Percentiles rank a stretch among this genome's conserved stretches.
phyloP scores from a whole-genome alignment of 2,888 invertebrate genomes.

The Campoplex capitator region DNA sequence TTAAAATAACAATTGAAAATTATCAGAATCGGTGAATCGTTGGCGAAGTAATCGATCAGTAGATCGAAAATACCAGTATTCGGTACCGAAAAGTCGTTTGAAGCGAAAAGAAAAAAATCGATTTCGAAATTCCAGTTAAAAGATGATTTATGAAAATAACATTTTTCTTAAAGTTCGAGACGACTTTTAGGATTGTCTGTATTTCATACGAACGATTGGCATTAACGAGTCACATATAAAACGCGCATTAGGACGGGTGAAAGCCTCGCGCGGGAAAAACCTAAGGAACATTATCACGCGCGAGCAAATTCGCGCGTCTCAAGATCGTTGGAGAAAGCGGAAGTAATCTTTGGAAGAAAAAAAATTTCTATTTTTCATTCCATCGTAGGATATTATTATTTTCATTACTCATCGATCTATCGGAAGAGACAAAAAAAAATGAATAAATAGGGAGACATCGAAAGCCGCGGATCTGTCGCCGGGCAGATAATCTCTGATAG shows the following conservation, averaged over 20 bases:
- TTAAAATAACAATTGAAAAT: not conserved
- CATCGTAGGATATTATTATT: not conserved
- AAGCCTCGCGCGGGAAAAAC: not conserved
- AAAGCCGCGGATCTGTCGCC: conserved; percentile 20
- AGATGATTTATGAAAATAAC: not conserved
- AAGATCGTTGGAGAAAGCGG: conserved; percentile 1
- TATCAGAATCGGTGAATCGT: not conserved
- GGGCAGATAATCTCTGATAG: conserved; percentile 44
- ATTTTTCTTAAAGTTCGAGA: not conserved
- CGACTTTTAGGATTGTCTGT: not conserved
- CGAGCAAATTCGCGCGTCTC: not conserved
- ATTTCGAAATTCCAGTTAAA: not conserved
- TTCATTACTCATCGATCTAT: not conserved
- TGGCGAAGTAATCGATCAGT: not conserved
- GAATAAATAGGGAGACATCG: not conserved
- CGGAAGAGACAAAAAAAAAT: not conserved
- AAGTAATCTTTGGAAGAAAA: not conserved
- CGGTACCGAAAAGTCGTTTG: not conserved
- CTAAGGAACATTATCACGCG: not conserved
- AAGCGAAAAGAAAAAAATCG: too few species aligned
- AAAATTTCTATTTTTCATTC: not conserved
- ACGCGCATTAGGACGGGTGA: not conserved
- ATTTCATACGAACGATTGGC: not conserved
- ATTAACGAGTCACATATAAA: not conserved
- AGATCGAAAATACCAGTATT: not conserved